Evolutionary conservation across 2,888 invertebrate genomes (phyloP), one percentile per base, ranked within the genome.

Genomic region (Eubasilissa splendida): DNA sequence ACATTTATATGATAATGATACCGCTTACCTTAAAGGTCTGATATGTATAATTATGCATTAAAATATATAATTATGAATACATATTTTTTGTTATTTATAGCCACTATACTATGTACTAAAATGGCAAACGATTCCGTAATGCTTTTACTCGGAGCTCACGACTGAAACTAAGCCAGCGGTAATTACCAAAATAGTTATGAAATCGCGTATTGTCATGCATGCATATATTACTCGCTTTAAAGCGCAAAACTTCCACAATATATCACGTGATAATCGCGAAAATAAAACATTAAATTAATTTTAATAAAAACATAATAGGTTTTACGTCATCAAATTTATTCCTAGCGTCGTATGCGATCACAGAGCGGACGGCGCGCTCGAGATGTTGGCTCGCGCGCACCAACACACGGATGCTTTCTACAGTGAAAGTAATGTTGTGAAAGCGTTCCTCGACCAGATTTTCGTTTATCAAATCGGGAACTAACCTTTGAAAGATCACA

Each of bases 341-440:
- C 63, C 42, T 50, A 14, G 68, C 71, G 56, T 68, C 50, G 68
- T 68, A 52, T n/a, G 71, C 54, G 52, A 71, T 71, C 50, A 42
- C 42, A 42, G 42, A 4, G 70, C 60, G 58, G 75, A 10, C 42
- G 8, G 42, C 65, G 65, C 63, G 53, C 73, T 53, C 56, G 74
- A 22, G 74, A 68, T n/a, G 63, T 50, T 4, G 50, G 58, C 66
- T 54, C 56, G 52, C 77, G 73, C 63, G 22, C 73, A 76, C 33
- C n/a, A 50, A 74, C 65, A 73, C 52, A 58, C 50, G 50, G 56
- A 77, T 71, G 80, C 76, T 82, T 80, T 80, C 76, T 77, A 68
- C 82, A 63, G 83, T 78, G 83, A 83, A 83, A 83, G 83, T 80
- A 59, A 73, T 70, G 76, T 75, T 76, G 83, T 79, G 83, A 83